Conservation (phyloP, 2,113 vertebrate species). For the Psilopogon haemacephalus region DNA sequence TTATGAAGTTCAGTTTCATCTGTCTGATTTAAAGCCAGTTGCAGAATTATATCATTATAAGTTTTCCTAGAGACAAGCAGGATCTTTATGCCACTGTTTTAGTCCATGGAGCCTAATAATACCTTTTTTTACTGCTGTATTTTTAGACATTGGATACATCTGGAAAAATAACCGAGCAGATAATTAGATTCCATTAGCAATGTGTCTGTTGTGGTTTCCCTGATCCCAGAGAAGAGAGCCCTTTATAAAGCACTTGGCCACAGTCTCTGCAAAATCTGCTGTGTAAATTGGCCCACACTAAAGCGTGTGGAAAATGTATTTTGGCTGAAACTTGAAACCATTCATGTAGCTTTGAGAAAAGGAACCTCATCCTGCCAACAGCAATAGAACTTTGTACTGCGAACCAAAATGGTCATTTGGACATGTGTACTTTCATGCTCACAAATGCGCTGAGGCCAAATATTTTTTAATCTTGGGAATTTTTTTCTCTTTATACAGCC, state of each 20-base stretch:
- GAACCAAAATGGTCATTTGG: slow-evolving; percentile 86
- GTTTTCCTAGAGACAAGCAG: slow-evolving; percentile 73
- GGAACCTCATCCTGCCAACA: slow-evolving; percentile 84
- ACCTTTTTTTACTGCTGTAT: slow-evolving; percentile 81
- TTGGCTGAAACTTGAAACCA: slow-evolving; percentile 85
- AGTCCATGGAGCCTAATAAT: slow-evolving; percentile 74
- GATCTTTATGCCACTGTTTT: slow-evolving; percentile 80
- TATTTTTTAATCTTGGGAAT: slow-evolving; percentile 87
- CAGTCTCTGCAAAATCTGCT: slow-evolving; percentile 78
- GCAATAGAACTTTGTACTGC: slow-evolving; percentile 88
- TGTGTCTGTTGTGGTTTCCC: slow-evolving; percentile 84
- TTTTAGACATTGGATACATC: slow-evolving; percentile 84
- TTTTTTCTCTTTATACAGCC: slow-evolving; percentile 81
- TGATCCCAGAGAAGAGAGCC: slow-evolving; percentile 80
- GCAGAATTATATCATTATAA: slow-evolving; percentile 61
- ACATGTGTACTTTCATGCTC: slow-evolving; percentile 84
- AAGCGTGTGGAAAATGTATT: slow-evolving; percentile 88
- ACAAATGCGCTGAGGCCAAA: slow-evolving; percentile 84
- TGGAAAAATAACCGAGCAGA: slow-evolving; percentile 85
- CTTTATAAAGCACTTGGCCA: slow-evolving; percentile 83
- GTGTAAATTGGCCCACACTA: slow-evolving; percentile 83
- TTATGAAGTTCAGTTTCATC: slow-evolving; percentile 56
- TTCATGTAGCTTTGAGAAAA: slow-evolving; percentile 86
- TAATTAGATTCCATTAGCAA: slow-evolving; percentile 86
- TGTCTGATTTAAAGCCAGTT: slow-evolving; percentile 71